A percentile compares a stretch with the other conserved stretches of the same genome.
Conservation (phyloP, 2,888 invertebrate genomes). For the Lycaena phlaeas region DNA sequence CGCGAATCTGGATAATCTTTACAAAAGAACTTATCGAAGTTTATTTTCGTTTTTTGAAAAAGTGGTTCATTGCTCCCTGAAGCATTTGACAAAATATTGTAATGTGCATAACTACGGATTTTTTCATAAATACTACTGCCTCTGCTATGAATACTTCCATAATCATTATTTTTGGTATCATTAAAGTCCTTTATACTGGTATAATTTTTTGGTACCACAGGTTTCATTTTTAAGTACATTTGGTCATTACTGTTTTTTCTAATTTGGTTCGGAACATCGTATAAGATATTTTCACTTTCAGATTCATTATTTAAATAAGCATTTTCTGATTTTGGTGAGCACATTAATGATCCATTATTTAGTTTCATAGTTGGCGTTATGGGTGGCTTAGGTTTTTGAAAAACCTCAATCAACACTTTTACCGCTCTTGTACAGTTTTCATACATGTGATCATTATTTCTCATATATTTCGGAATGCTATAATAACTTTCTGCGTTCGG, state of each 20-base stretch:
- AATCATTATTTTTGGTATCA: not conserved
- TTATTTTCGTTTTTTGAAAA: constrained; percentile 10
- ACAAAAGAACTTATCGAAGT: constrained; percentile 45
- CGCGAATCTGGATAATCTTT: constrained; percentile 23
- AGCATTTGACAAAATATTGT: too few relatives aligned
- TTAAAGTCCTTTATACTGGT: not conserved
- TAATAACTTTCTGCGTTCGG: too few relatives aligned
- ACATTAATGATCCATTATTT: too few relatives aligned
- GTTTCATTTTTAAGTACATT: not conserved
- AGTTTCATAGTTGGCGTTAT: too few relatives aligned
- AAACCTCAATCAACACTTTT: not conserved
- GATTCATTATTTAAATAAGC: not conserved
- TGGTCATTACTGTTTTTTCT: not conserved
- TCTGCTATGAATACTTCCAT: not conserved
- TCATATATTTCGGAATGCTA: too few relatives aligned
- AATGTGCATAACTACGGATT: not conserved
- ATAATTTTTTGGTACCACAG: not conserved
- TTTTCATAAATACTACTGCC: not conserved
- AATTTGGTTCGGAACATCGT: not conserved
- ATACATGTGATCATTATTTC: too few relatives aligned
- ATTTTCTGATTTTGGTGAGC: constrained; percentile 13
- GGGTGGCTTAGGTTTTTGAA: constrained; percentile 13
- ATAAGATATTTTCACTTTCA: too few relatives aligned
- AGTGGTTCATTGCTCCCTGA: not conserved
- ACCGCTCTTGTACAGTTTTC: too few relatives aligned